A percentile compares a stretch with the other conserved stretches of the same genome.
These are phyloP conservation scores for Lasioglossum malachurum DNA, from an alignment of 2,888 invertebrate species.

Conservation along the genomic window DNA sequence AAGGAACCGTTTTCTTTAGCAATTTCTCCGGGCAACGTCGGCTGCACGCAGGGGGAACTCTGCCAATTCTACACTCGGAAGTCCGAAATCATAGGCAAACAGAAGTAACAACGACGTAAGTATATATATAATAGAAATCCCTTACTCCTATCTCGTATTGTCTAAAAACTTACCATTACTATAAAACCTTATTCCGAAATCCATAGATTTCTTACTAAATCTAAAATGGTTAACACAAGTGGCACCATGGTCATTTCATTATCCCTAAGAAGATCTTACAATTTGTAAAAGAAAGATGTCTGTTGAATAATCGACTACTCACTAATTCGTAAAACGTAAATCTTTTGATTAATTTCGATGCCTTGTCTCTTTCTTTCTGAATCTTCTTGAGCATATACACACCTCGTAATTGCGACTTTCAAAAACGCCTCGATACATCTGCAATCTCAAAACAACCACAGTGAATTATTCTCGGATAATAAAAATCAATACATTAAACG, in stretches of 20 bases:
- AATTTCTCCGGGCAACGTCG: too few relatives aligned
- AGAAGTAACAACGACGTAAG: not conserved
- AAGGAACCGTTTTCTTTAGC: constrained; percentile 8
- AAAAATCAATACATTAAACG: not conserved
- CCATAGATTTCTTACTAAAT: not conserved
- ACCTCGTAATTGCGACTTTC: not conserved
- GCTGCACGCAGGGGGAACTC: not conserved
- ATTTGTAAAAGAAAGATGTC: not conserved
- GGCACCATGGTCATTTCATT: not conserved
- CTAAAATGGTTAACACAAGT: not conserved
- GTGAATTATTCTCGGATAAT: not conserved
- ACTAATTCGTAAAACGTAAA: not conserved
- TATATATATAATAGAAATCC: not conserved
- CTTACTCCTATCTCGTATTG: not conserved
- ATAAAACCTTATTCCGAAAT: not conserved
- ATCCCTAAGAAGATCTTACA: not conserved
- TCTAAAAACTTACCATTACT: not conserved
- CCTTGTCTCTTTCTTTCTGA: not conserved
- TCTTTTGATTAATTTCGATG: not conserved
- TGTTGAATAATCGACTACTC: not conserved
- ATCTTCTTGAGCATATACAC: not conserved
- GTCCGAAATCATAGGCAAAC: not conserved
- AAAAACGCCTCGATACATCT: not conserved
- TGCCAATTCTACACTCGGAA: not conserved
- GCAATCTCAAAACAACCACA: not conserved